A percentile compares a stretch with the other conserved stretches of the same genome.
These are phyloP conservation scores for Tachycineta bicolor DNA, from an alignment of 2,113 vertebrate species.

Conservation along the genomic window DNA sequence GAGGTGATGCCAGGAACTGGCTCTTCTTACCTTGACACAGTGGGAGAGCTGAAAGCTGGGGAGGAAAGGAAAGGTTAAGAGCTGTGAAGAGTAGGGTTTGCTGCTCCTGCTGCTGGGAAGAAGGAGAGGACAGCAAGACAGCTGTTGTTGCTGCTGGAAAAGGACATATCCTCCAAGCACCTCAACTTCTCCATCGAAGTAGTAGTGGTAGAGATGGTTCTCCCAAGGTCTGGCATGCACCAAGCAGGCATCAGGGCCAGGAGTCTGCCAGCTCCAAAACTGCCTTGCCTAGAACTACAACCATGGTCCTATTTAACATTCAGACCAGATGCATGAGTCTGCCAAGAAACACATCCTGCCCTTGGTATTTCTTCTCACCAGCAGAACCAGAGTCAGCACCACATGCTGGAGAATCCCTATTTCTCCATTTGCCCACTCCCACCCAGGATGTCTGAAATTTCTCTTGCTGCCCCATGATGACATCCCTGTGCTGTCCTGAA, in stretches of 20 bases:
- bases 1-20: background rate
- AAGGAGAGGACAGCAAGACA: background rate
- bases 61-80: background rate
- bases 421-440: background rate
- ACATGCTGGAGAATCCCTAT: background rate
- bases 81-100: background rate
- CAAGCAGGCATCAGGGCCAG: fast-evolving
- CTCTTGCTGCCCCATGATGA: background rate
- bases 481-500: background rate
- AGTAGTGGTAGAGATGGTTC: background rate
- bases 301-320: background rate
- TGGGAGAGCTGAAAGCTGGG: background rate
- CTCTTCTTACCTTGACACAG: background rate
- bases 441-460: background rate
- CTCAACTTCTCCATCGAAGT: background rate
- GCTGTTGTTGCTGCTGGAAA: background rate
- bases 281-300: background rate
- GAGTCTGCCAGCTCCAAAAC: background rate
- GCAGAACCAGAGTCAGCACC: background rate
- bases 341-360: background rate
- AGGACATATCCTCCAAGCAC: background rate
- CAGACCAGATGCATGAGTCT: background rate
- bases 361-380: background rate
- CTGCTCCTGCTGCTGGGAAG: background rate
- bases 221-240: background rate